Base-by-base conservation (phyloP, 2,888 invertebrate species). In the Halictus quadricinctus region DNA sequence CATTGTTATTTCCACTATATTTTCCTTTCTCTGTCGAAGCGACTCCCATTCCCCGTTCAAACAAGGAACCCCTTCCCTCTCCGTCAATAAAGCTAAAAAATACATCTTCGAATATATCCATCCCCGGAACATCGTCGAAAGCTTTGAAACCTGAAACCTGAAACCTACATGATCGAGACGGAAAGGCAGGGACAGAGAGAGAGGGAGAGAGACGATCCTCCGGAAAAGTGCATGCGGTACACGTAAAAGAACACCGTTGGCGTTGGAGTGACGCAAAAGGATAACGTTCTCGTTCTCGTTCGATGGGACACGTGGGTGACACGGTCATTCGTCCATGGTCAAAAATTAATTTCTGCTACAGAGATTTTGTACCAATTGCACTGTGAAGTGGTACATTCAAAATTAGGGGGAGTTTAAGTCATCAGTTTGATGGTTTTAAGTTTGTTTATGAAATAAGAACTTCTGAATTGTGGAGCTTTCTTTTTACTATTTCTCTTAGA, bases 1-100 rank as follows among this genome's bases (percentile, higher is more conserved):
- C 69, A 69, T 69, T 69, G 41, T 69, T 69, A 69, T 69, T 69
- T 69, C 69, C 69, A 69, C 69, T 69, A 41, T 69, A 69, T 69
- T 43, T 41, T 41, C n/a, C 69, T 69, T 43, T 69, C 69, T 43
- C 43, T 21, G 10, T 43, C 69, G 21, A 21, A 5, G n/a, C 43
- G 41, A n/a, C 21, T 43, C 43, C n/a, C n/a, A 12, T 41, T 21
- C 69, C 43, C 69, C 69, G 43, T 66, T 66, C 66, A 66, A 66
- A 66, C 66, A 66, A 36, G 36, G 43, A 36, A 69, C 21, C 69
- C 43, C 69, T 21, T 43, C 10, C 43, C 21, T 5, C n/a, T 43
- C 43, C 43, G 41, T 43, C 69, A 69, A 43, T 69, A 41, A 69
- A 41, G 21, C 43, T n/a, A 69, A 69, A 69, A 66, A 66, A 66